Evolutionary conservation across 2,113 vertebrate species (phyloP), one percentile per base, ranked within the genome.

Genomic region (Saguinus imperator): DNA sequence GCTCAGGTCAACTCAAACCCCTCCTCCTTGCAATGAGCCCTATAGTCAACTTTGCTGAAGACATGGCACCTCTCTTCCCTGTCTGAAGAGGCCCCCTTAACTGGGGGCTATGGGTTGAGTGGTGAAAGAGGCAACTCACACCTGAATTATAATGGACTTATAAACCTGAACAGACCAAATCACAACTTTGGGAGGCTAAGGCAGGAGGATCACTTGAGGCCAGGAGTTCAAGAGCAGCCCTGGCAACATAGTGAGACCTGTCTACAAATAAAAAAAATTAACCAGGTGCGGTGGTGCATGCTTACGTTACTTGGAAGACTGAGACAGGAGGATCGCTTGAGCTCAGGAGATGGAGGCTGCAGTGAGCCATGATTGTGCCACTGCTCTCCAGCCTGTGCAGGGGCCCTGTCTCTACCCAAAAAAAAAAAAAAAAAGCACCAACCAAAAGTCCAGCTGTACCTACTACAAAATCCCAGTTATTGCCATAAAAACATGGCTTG

Each of bases 1-100:
- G 5, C 2, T 64, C 16, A 0, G 8, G 8, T 0, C 0, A 64
- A 0, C 16, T 10, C 9, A 1, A 10, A 6, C 10, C n/a, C 11
- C 70, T 57, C 45, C 8, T 1, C 0, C 9, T 16, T 21, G 61
- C 9, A 75, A 17, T 11, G 18, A 14, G 11, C 32, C 27, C 64
- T 32, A 12, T 17, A 13, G 29, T 1, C 17, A 12, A 32, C 50
- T 76, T 17, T 37, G 29, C 45, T 52, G 25, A 48, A 82, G n/a
- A 66, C 13, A 9, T 0, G 4, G 35, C 18, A 7, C 13, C 5
- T 79, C 40, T 58, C 43, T 12, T 68, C 61, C 17, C 32, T 11
- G 20, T 52, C 58, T 3, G 1, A 29, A 6, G 27, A 61, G 27
- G 11, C 50, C 58, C 37, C 48, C 32, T 89, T 57, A 21, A 43